phyloP scores from a whole-genome alignment of 2,113 vertebrate genomes.

The Mustela nigripes region DNA sequence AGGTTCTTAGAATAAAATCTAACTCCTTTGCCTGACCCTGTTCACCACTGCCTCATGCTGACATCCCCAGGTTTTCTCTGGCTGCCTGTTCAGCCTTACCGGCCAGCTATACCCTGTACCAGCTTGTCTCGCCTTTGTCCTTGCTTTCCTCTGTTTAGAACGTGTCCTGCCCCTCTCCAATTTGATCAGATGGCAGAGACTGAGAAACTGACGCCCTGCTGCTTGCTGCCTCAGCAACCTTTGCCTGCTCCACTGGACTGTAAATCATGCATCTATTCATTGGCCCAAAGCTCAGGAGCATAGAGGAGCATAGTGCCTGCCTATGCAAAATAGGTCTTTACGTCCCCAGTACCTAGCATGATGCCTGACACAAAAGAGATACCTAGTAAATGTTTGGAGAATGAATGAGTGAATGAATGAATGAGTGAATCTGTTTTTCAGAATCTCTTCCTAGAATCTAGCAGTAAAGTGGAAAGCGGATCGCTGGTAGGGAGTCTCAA shows the following conservation, averaged over 20 bases:
- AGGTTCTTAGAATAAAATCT: not conserved
- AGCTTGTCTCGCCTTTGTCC: not conserved
- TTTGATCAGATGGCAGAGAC: not conserved
- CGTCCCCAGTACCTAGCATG: not conserved
- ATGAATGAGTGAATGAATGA: not conserved
- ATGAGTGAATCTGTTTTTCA: conserved; percentile 45
- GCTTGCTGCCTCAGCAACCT: not conserved
- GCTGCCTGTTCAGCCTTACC: not conserved
- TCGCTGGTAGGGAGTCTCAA: conserved; percentile 45
- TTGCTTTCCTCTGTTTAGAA: not conserved
- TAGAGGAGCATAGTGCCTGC: not conserved
- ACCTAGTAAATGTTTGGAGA: conserved; percentile 18
- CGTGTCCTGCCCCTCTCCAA: not conserved
- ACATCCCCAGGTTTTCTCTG: not conserved
- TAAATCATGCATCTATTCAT: not conserved
- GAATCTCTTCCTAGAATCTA: conserved; percentile 56
- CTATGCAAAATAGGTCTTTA: conserved; percentile 1
- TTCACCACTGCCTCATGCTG: not conserved
- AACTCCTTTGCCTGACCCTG: not conserved
- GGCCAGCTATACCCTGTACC: not conserved
- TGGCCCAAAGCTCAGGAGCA: not conserved
- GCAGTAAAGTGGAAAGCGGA: conserved; percentile 57
- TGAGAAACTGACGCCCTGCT: not conserved
- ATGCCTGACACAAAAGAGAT: conserved; percentile 8
- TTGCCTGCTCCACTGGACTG: not conserved